Evolutionary conservation across 2,797 vertebrate species (phyloP).

Genomic region (Triplophysa bombifrons): DNA sequence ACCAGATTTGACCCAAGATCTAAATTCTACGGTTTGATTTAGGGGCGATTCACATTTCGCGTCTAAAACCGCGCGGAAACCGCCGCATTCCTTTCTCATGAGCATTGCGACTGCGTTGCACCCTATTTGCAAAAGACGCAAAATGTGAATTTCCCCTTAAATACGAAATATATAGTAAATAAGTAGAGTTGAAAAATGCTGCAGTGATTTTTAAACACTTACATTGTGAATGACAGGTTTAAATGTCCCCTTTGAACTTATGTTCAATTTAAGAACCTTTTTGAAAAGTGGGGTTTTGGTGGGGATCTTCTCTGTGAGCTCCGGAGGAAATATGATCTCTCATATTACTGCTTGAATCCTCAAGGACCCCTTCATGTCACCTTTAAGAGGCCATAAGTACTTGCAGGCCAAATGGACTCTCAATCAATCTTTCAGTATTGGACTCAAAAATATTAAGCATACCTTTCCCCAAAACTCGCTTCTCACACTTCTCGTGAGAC

Average conservation of each 20-base stretch:
- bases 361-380: not conserved
- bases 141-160: no score
- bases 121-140: no score
- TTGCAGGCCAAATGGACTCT: not conserved
- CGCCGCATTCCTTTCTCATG: no score
- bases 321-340: not conserved
- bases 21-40: no score
- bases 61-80: no score
- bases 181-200: not conserved
- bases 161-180: not conserved
- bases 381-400: not conserved
- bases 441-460: conserved; percentile 38
- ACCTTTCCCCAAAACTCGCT: not conserved
- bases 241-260: not conserved
- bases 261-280: not conserved
- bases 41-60: no score
- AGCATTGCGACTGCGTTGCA: no score
- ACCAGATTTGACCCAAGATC: no score
- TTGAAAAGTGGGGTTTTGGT: not conserved
- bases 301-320: not conserved
- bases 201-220: not conserved
- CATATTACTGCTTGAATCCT: conserved; percentile 4
- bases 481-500: conserved; percentile 7
- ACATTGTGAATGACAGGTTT: not conserved
- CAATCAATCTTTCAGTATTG: not conserved